These are phyloP conservation scores for Pyrgilauda ruficollis DNA, from an alignment of 2,113 vertebrate genomes.

Conservation along the genomic window DNA sequence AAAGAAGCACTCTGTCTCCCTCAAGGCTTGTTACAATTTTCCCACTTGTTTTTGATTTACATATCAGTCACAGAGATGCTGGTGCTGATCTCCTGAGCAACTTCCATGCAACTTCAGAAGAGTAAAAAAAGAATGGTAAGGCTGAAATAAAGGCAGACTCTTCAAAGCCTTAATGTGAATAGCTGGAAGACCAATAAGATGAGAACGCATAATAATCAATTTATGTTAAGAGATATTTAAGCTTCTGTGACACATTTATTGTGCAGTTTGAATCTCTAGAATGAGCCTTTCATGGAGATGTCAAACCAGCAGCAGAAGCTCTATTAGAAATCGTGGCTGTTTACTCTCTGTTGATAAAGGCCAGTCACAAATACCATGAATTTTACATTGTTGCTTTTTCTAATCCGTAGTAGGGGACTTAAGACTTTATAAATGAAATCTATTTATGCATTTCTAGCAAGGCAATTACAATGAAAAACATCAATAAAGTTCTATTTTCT, in stretches of 20 bases:
- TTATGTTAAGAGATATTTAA: background rate
- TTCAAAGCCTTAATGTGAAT: constrained; percentile 31
- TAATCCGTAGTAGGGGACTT: background rate
- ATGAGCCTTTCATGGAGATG: background rate
- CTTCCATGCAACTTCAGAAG: background rate
- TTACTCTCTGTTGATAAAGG: background rate
- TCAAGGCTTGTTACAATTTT: background rate
- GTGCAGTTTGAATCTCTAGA: background rate
- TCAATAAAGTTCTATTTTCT: background rate
- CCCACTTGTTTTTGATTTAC: constrained; percentile 28
- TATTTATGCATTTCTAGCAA: background rate
- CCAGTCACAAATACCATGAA: background rate
- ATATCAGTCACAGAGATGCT: background rate
- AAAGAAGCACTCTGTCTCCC: background rate
- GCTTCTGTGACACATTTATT: constrained; percentile 4
- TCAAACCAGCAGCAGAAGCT: background rate
- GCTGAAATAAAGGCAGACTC: constrained; percentile 1
- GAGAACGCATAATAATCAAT: background rate
- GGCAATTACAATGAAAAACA: background rate
- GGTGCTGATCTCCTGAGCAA: background rate
- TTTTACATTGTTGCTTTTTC: background rate
- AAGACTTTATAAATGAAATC: background rate
- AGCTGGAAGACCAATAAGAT: background rate
- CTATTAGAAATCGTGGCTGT: background rate
- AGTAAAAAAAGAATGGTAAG: background rate